Conservation (phyloP, 1,140 invertebrate genomes). For the Saxidomus purpurata region DNA sequence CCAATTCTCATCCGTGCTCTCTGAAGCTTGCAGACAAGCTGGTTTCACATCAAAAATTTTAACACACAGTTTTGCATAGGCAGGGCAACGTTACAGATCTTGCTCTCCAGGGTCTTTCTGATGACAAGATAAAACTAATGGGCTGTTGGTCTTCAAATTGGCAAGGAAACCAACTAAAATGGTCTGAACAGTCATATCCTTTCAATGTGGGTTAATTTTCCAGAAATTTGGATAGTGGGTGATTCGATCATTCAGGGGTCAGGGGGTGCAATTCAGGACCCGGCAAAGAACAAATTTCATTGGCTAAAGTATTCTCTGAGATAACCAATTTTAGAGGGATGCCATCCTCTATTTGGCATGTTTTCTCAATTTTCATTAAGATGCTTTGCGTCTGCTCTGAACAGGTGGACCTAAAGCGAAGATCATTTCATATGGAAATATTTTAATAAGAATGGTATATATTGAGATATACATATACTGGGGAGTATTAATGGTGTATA, state of each 20-base stretch:
- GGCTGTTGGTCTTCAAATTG: not conserved
- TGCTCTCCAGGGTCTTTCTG: not conserved
- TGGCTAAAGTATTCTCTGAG: too few species aligned
- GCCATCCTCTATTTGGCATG: not conserved
- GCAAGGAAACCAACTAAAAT: too few species aligned
- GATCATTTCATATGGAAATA: too few species aligned
- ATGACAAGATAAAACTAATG: not conserved
- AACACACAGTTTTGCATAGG: not conserved
- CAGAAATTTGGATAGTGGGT: conserved; percentile 4
- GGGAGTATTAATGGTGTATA: too few species aligned
- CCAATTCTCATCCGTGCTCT: not conserved
- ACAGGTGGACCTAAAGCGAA: too few species aligned
- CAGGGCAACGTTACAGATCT: not conserved
- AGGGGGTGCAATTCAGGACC: not conserved
- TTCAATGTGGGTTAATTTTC: too few species aligned
- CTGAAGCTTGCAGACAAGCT: not conserved
- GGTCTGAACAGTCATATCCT: too few species aligned
- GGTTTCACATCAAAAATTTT: not conserved
- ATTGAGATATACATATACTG: too few species aligned
- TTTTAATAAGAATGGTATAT: too few species aligned
- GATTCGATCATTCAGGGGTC: not conserved
- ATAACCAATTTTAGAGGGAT: not conserved
- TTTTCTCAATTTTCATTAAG: too few species aligned
- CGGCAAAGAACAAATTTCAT: too few species aligned
- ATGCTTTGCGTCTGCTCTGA: too few species aligned